Conservation (phyloP, 1,140 invertebrate species). For the Heliconius himera region DNA sequence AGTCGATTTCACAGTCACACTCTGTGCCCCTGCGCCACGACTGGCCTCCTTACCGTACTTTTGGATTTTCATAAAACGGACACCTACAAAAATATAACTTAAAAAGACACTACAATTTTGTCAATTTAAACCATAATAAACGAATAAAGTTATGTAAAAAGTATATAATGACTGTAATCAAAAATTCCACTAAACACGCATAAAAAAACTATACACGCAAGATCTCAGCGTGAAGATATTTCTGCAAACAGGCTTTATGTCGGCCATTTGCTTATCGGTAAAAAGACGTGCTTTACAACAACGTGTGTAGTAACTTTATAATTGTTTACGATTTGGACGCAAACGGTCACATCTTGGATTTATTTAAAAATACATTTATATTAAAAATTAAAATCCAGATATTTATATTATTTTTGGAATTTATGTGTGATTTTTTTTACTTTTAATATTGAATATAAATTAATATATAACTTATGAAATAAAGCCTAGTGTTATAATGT, state of each 20-base stretch:
- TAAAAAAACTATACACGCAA: not conserved
- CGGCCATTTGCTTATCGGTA: conserved; percentile 26
- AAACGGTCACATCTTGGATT: conserved; percentile 21
- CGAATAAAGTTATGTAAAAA: not conserved
- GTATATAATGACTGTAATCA: not conserved
- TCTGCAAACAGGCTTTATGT: conserved; percentile 14
- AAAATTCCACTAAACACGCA: not conserved
- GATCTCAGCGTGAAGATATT: not conserved
- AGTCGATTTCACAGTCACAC: no score
- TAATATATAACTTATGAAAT: not conserved
- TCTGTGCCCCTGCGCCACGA: no score
- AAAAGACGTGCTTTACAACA: conserved; percentile 25
- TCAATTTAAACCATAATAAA: no score
- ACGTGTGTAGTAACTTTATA: conserved; percentile 36
- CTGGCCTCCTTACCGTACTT: no score
- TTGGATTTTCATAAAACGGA: no score
- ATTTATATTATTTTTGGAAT: not conserved
- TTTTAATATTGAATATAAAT: not conserved
- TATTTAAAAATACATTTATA: not conserved
- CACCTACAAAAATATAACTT: not conserved
- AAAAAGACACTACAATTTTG: not conserved
- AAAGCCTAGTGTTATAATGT: conserved; percentile 44
- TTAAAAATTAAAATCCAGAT: not conserved
- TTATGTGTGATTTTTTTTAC: not conserved
- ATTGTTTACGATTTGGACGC: conserved; percentile 29